These are phyloP conservation scores for Scelioninae gen. 1 DNA, from an alignment of 2,888 invertebrate species.

Conservation along the genomic window DNA sequence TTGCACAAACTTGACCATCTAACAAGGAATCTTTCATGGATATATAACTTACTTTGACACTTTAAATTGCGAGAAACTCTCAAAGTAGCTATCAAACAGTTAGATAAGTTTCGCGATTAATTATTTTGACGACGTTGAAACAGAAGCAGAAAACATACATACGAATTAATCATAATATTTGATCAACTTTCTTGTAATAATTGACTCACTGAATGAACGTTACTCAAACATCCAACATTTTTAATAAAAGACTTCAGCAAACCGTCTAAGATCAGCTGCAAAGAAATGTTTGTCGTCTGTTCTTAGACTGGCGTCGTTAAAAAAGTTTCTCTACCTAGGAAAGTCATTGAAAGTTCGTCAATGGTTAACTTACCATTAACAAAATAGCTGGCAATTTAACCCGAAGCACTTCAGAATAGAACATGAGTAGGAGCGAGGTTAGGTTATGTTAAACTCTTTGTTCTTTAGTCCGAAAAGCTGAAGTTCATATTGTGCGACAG, in stretches of 20 bases:
- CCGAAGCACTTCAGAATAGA: conserved; percentile 16
- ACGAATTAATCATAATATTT: neutral
- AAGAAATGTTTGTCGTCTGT: conserved; percentile 20
- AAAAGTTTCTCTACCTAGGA: conserved; percentile 38
- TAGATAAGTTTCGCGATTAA: conserved; percentile 21
- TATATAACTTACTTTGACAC: conserved; percentile 1
- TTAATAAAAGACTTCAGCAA: neutral
- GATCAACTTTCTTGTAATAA: neutral
- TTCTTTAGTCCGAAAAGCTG: conserved; percentile 37
- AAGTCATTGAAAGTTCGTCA: conserved; percentile 56
- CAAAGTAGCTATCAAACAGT: conserved; percentile 5
- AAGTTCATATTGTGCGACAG: conserved; percentile 47
- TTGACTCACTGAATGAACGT: neutral
- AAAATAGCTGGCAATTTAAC: conserved; percentile 48
- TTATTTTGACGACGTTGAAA: neutral
- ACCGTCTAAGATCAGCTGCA: neutral
- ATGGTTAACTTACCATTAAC: conserved; percentile 44
- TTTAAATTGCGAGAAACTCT: conserved; percentile 12
- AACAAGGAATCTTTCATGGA: conserved; percentile 40
- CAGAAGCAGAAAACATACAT: neutral
- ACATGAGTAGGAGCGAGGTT: conserved; percentile 2
- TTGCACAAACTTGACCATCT: conserved; percentile 45
- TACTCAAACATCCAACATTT: neutral
- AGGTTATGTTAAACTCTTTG: conserved; percentile 24
- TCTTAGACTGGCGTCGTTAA: conserved; percentile 27